Base-by-base conservation (phyloP, 2,888 invertebrate genomes). In the Lysandra coridon region DNA sequence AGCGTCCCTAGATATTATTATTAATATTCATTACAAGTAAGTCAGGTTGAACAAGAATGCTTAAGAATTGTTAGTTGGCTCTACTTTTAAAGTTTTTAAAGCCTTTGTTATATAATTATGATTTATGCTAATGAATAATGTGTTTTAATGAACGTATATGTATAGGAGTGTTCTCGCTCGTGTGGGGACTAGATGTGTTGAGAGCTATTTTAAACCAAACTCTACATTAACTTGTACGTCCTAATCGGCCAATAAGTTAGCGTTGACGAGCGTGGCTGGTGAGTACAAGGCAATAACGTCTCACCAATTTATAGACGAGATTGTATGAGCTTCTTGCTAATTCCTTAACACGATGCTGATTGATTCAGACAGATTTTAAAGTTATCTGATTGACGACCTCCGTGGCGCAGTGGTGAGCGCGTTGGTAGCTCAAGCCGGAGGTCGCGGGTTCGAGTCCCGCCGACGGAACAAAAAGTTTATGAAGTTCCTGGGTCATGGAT, bases 201-300 rank as follows among this genome's bases (percentile, higher is more conserved):
- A 5, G 69, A 37, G 69, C 69, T 69, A 69, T 69, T 69, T 69
- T 69, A 37, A 69, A 69, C 33, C 44, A 30, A 12, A 23, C 44
- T 44, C 30, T 23, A 49, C 75, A 49, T 75, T 75, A 75, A 76
- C 30, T 76, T 33, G 53, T 76, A 33, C 76, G 17, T 57, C 76
- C 53, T 53, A 76, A 76, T 57, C 76, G 33, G 53, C 76, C 23
- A 57, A 76, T 76, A 76, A 57, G 30, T 76, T 76, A 76, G 30
- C 57, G 33, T 30, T 17, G 57, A 76, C 37, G 49, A 53, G 53
- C 53, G 76, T 57, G 33, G 30, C 75, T 49, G 33, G 33, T 30
- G 33, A 17, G 76, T 4, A 57, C 1, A 3, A 17, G 57, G 57
- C 76, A 76, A 76, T 57, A 76, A 57, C 30, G 49, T 76, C 33